Evolutionary conservation across 1,140 invertebrate genomes (phyloP).

Genomic region (Drosophila chauvacae): DNA sequence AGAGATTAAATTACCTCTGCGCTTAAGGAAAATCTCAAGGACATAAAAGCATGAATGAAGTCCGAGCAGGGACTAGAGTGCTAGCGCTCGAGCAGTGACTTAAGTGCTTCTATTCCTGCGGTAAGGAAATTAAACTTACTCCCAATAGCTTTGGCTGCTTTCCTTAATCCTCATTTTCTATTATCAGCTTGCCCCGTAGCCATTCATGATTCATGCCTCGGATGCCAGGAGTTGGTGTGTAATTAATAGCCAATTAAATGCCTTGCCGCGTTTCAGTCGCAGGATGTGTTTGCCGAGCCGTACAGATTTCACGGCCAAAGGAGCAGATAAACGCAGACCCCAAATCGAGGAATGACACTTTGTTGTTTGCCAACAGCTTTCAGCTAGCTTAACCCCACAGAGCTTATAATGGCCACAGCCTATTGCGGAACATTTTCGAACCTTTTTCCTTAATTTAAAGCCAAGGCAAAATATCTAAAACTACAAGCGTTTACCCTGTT

Average conservation of each 20-base stretch:
- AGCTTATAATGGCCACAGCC: background rate
- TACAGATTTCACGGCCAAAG: slow-evolving; percentile 13
- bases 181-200: slow-evolving; percentile 6
- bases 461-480: background rate
- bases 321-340: slow-evolving; percentile 15
- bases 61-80: background rate
- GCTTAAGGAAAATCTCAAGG: background rate
- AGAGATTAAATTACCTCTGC: slow-evolving; percentile 6
- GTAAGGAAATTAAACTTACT: slow-evolving; percentile 9
- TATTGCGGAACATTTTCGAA: background rate
- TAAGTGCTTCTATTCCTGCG: slow-evolving; percentile 1
- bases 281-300: slow-evolving; percentile 17
- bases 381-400: slow-evolving; percentile 5
- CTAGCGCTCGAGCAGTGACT: background rate
- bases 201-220: slow-evolving; percentile 9
- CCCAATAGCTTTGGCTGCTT: slow-evolving; percentile 9
- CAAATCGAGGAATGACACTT: slow-evolving; percentile 17
- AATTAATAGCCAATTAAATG: slow-evolving; percentile 51
- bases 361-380: slow-evolving; percentile 16
- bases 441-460: background rate
- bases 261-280: slow-evolving; percentile 19
- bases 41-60: background rate
- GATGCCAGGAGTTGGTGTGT: slow-evolving; percentile 5
- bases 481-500: background rate
- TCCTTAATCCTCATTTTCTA: background rate